phyloP scores from a whole-genome alignment of 1,140 invertebrate species.

The Drosophila willistoni region DNA sequence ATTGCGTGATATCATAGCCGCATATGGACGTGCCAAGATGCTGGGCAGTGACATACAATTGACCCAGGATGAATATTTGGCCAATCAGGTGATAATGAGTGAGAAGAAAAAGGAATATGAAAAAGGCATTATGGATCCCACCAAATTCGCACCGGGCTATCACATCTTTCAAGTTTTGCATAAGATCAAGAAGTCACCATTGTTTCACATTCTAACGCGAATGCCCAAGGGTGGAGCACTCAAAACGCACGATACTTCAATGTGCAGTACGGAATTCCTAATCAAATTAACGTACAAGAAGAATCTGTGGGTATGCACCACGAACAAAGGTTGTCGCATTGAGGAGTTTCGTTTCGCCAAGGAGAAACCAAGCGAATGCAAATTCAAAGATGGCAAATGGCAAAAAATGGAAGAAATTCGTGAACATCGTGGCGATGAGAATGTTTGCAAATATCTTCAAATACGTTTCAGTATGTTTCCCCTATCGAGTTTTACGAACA shows the following conservation, averaged over 20 bases:
- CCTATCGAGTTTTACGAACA: slow-evolving; percentile 83
- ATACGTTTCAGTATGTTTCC: slow-evolving; percentile 52
- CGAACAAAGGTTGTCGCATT: slow-evolving; percentile 32
- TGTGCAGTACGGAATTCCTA: slow-evolving; percentile 86
- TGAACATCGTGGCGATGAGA: slow-evolving; percentile 34
- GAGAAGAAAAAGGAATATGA: slow-evolving; percentile 51
- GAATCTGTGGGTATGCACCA: slow-evolving; percentile 57
- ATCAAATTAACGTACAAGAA: slow-evolving; percentile 49
- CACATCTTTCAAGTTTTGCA: slow-evolving; percentile 87
- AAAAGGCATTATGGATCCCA: slow-evolving; percentile 52
- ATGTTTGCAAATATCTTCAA: slow-evolving; percentile 24
- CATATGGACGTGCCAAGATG: slow-evolving; percentile 22
- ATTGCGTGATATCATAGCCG: slow-evolving; percentile 43
- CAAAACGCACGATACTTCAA: slow-evolving; percentile 88
- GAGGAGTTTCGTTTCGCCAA: slow-evolving; percentile 82
- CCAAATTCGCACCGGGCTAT: slow-evolving; percentile 56
- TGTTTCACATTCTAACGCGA: slow-evolving; percentile 87
- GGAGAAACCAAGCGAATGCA: slow-evolving; percentile 56
- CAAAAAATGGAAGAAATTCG: slow-evolving; percentile 84
- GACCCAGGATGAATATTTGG: slow-evolving; percentile 36
- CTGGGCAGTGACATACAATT: slow-evolving; percentile 53
- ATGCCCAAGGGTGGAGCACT: slow-evolving; percentile 90
- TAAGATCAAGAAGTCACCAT: slow-evolving; percentile 86
- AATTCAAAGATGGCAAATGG: slow-evolving; percentile 84
- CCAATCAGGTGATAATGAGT: slow-evolving; percentile 61